Evolutionary conservation across 1,140 invertebrate species (phyloP).

Genomic region (Drosophila parvula): DNA sequence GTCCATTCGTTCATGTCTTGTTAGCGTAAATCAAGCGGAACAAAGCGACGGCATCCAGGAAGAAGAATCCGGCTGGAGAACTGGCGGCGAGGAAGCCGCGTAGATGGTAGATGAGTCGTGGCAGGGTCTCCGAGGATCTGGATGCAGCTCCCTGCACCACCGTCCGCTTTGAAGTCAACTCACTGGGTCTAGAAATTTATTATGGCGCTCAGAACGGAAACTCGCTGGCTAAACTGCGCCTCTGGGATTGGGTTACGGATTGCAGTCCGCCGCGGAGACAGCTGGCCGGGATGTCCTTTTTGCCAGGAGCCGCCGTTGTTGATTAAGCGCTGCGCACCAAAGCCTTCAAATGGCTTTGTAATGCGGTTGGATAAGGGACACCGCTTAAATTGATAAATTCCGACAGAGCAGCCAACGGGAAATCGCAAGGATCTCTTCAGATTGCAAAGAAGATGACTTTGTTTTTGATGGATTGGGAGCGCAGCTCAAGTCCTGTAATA

Average conservation of each 20-base stretch:
- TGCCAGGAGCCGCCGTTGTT: slow-evolving; percentile 27
- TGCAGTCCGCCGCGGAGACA: slow-evolving; percentile 37
- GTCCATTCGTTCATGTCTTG: slow-evolving; percentile 82
- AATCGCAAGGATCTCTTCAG: slow-evolving; percentile 8
- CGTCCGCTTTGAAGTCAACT: slow-evolving; percentile 50
- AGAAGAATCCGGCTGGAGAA: slow-evolving; percentile 24
- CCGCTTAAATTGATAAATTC: slow-evolving; percentile 53
- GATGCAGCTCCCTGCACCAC: slow-evolving; percentile 6
- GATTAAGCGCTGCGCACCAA: slow-evolving; percentile 47
- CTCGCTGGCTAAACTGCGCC: slow-evolving; percentile 74
- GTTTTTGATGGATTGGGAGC: not conserved
- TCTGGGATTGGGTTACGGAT: slow-evolving; percentile 61
- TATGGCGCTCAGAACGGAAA: slow-evolving; percentile 71
- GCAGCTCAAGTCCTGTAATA: not conserved
- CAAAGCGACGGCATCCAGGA: slow-evolving; percentile 68
- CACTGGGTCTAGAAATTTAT: slow-evolving; percentile 71
- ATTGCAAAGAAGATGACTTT: not conserved
- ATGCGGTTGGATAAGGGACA: slow-evolving; percentile 40
- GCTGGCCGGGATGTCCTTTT: slow-evolving; percentile 49
- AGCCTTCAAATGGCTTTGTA: slow-evolving; percentile 52
- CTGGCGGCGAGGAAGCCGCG: slow-evolving; percentile 12
- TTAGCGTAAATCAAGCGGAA: slow-evolving; percentile 82
- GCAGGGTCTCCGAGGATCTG: slow-evolving; percentile 28
- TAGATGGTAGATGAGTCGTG: slow-evolving; percentile 44
- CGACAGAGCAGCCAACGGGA: slow-evolving; percentile 8